Percentiles rank a stretch among this genome's conserved stretches.
Evolutionary conservation across 1,140 invertebrate species (phyloP).

Genomic region (Drosophila lowei): DNA sequence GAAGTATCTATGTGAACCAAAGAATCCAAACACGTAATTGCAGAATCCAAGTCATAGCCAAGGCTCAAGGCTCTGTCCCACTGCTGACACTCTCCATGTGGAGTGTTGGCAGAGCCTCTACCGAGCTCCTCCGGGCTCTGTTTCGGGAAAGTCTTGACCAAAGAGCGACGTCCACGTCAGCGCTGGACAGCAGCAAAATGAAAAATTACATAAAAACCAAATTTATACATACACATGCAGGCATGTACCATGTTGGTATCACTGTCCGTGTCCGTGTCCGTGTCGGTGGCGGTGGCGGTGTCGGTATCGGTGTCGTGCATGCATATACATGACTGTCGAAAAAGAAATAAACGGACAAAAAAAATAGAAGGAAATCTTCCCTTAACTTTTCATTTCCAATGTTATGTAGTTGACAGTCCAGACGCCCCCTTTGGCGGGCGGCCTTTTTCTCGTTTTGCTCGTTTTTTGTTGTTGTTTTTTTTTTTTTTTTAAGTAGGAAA

Average conservation of each 20-base stretch:
- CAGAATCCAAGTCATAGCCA: too few relatives aligned
- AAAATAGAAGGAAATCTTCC: constrained; percentile 59
- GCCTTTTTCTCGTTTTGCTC: constrained; percentile 11
- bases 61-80: too few relatives aligned
- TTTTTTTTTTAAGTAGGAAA: constrained; percentile 76
- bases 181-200: constrained; percentile 42
- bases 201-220: constrained; percentile 78
- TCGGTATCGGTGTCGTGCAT: neutral
- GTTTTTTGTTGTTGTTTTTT: constrained; percentile 11
- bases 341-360: constrained; percentile 30
- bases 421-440: constrained; percentile 11
- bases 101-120: constrained; percentile 27
- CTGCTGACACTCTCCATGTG: neutral
- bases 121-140: constrained; percentile 10
- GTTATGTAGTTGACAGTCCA: constrained; percentile 75
- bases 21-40: too few relatives aligned
- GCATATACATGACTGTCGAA: constrained; percentile 20
- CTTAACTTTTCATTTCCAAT: constrained; percentile 76
- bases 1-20: too few relatives aligned
- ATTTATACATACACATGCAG: constrained; percentile 53
- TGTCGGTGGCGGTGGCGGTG: too few relatives aligned
- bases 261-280: too few relatives aligned
- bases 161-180: constrained; percentile 13
- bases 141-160: constrained; percentile 36
- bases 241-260: too few relatives aligned